phyloP scores from a whole-genome alignment of 2,113 vertebrate species.

The Thunnus maccoyii region DNA sequence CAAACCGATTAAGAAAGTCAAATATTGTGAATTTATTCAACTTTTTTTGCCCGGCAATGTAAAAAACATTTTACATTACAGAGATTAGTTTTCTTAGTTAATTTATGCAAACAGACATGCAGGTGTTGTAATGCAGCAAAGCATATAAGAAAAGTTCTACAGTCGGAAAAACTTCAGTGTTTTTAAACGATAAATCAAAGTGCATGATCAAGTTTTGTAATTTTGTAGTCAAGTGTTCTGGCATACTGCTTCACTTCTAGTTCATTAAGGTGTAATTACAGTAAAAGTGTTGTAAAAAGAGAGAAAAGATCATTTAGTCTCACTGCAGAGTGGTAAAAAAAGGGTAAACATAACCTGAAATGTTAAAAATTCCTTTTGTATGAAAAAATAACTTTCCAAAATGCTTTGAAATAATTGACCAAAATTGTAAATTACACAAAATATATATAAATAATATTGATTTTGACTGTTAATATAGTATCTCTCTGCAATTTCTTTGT shows the following conservation, averaged over 20 bases:
- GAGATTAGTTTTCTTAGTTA: constrained; percentile 33
- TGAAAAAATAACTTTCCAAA: background rate
- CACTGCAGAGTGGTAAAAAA: background rate
- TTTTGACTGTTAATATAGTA: background rate
- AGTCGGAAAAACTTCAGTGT: constrained; percentile 2
- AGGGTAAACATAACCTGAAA: constrained; percentile 12
- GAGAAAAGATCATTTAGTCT: background rate
- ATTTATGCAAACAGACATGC: constrained; percentile 43
- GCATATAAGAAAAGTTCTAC: background rate
- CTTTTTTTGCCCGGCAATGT: constrained; percentile 20
- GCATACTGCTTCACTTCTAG: background rate
- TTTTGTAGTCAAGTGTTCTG: background rate
- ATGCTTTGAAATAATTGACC: constrained; percentile 5
- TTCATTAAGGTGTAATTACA: background rate
- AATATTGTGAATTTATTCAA: constrained; percentile 61
- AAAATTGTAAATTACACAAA: background rate
- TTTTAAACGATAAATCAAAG: constrained; percentile 16
- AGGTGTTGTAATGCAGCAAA: background rate
- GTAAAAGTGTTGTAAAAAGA: background rate
- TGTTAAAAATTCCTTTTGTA: constrained; percentile 1
- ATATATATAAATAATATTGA: constrained; percentile 13
- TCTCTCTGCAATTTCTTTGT: background rate
- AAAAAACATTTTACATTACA: constrained; percentile 46
- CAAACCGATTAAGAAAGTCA: constrained; percentile 26
- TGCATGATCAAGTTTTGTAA: constrained; percentile 3